Percentiles rank a stretch among this genome's conserved stretches.
Conservation (phyloP, 2,888 invertebrate genomes). For the Rhagium mordax region DNA sequence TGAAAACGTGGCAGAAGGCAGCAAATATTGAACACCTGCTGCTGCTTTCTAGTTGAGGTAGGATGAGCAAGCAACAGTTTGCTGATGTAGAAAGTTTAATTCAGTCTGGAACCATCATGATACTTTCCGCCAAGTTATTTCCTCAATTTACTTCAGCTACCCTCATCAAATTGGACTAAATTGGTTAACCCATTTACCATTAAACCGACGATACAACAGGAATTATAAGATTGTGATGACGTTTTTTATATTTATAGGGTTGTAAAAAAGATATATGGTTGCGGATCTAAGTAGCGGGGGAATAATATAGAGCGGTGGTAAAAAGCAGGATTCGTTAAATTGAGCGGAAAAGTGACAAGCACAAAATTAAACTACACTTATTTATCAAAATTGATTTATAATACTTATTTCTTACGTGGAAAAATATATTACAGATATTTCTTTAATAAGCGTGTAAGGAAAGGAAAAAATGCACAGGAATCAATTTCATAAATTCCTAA, state of each 20-base stretch:
- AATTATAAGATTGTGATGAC: slow-evolving; percentile 19
- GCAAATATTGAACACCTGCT: slow-evolving; percentile 32
- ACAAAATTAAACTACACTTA: neutral
- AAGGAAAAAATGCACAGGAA: too few species aligned
- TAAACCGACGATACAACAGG: slow-evolving; percentile 13
- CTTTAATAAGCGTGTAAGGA: too few species aligned
- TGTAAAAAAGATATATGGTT: slow-evolving; percentile 13
- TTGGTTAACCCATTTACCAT: slow-evolving; percentile 23
- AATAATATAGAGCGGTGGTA: neutral
- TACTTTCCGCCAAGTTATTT: slow-evolving; percentile 30
- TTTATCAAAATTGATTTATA: neutral
- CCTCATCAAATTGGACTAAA: slow-evolving; percentile 23
- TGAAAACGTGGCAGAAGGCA: neutral
- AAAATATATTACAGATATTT: too few species aligned
- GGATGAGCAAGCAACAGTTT: slow-evolving; percentile 26
- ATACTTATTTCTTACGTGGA: neutral
- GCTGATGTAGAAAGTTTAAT: slow-evolving; percentile 17
- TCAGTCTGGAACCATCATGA: slow-evolving; percentile 6
- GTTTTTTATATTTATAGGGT: slow-evolving; percentile 22
- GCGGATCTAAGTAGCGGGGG: neutral
- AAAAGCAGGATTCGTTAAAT: neutral
- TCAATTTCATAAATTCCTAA: too few species aligned
- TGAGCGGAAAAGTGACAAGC: neutral
- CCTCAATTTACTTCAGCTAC: slow-evolving; percentile 28
- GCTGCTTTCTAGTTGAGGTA: neutral